Base-by-base conservation (phyloP, 2,113 vertebrate species). In the Upupa epops region DNA sequence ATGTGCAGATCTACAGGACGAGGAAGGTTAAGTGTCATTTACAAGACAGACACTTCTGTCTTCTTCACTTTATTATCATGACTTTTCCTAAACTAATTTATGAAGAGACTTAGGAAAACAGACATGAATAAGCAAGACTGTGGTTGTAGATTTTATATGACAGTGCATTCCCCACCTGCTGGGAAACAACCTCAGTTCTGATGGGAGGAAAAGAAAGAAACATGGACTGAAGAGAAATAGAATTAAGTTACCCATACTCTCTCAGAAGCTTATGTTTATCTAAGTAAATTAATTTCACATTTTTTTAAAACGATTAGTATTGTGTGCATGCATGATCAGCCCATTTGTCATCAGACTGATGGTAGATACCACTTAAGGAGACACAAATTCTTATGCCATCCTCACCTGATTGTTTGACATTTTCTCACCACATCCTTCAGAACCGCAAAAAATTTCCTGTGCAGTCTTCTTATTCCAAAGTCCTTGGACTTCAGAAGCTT, bases 91-190 rank as follows among this genome's bases (percentile, higher is more conserved):
- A 58, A 54, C 21, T 11, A 9, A 20, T 81, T 85, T 8, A 26
- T 49, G 61, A 83, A 45, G 7, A 21, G 17, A 8, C 31, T 86
- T 61, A 49, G 32, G 45, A 60, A 88, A 69, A 24, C 3, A 71
- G 8, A n/a, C 14, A 40, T 0, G 1, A 2, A 2, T 10, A 48
- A 63, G 6, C 46, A 42, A 52, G 24, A 15, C 7, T 36, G 15
- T 52, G 21, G 4, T 8, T 78, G 55, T 42, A 81, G 48, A 32
- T 91, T 81, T 90, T 58, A n/a, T 28, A 28, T 25, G 31, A 42
- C 34, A 73, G 25, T 28, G 10, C 8, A 9, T 61, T 82, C 14
- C 6, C 22, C 56, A 36, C 14, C 17, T n/a, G 14, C 13, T 72
- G 54, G n/a, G 22, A 45, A 60, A 59, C 69, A 42, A n/a, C 0